These are phyloP conservation scores for Caprella mutica DNA, from an alignment of 2,888 invertebrate genomes.

Conservation along the genomic window DNA sequence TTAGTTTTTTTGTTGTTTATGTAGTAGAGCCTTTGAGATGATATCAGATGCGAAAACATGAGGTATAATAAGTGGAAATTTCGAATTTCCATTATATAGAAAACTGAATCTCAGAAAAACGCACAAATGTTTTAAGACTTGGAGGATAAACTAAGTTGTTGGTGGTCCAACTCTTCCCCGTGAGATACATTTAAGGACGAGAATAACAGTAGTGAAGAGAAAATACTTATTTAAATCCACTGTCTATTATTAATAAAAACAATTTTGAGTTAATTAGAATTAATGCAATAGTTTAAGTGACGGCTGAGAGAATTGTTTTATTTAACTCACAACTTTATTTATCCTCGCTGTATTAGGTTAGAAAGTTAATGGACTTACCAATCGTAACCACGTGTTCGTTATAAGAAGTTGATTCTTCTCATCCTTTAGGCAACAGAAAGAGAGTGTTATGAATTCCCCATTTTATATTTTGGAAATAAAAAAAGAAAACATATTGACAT, in stretches of 20 bases:
- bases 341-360: constrained; percentile 35
- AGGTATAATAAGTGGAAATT: constrained; percentile 22
- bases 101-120: constrained; percentile 30
- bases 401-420: constrained; percentile 92
- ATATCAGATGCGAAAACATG: constrained; percentile 8
- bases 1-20: constrained; percentile 9
- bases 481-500: no score
- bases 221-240: no score
- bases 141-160: constrained; percentile 35
- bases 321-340: constrained; percentile 35
- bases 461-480: constrained; percentile 20
- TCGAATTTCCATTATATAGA: constrained; percentile 31
- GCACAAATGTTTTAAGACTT: constrained; percentile 29
- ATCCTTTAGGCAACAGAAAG: constrained; percentile 53
- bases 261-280: neutral
- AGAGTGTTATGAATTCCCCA: constrained; percentile 34
- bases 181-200: no score
- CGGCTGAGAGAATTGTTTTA: no score
- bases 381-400: constrained; percentile 89
- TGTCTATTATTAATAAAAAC: no score
- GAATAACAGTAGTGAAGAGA: no score
- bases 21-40: no score
- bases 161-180: no score
- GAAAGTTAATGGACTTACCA: constrained; percentile 57
- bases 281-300: constrained; percentile 14